Evolutionary conservation across 2,888 invertebrate genomes (phyloP), one percentile per base, ranked within the genome.

Genomic region (Clunio marinus): DNA sequence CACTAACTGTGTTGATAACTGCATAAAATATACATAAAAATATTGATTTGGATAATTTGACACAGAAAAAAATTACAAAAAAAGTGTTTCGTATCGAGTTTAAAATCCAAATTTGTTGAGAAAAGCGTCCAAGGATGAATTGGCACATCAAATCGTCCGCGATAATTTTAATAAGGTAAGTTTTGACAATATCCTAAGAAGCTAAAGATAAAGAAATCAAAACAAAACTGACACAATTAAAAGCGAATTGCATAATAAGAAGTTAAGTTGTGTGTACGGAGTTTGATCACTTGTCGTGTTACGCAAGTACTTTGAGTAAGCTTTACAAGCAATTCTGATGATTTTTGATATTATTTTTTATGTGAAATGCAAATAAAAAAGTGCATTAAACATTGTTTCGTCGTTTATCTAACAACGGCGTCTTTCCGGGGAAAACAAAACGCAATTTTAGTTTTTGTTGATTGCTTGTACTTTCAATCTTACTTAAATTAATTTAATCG

Each of bases 121-220:
- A 32, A 41, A 41, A 51, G 22, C 20, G 20, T 8, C 25, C 66
- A 66, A 66, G 66, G 66, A 66, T 66, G 66, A 66, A 55, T 51
- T 55, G 51, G 27, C 46, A 17, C 22, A 28, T 59, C 32, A 59
- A 55, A 55, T 66, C 55, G 66, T 66, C 55, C 66, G n/a, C 46
- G n/a, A 20, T 55, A 32, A 24, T 66, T 55, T 55, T 66, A 66
- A 20, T 66, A 35, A 32, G 66, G 66, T 66, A 55, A 66, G 66
- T 66, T 27, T 15, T 46, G 13, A 5, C 5, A 5, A 35, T 13
- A 35, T 35, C 8, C n/a, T 8, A 35, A 13, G n/a, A 35, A 5
- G n/a, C 35, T 13, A 13, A 13, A n/a, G n/a, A 35, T 13, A 35
- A 35, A 35, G 5, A 58, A 58, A 58, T 27, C 10, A 2, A 58